These are phyloP conservation scores for Ceriagrion tenellum DNA, from an alignment of 2,888 invertebrate genomes.

Conservation along the genomic window DNA sequence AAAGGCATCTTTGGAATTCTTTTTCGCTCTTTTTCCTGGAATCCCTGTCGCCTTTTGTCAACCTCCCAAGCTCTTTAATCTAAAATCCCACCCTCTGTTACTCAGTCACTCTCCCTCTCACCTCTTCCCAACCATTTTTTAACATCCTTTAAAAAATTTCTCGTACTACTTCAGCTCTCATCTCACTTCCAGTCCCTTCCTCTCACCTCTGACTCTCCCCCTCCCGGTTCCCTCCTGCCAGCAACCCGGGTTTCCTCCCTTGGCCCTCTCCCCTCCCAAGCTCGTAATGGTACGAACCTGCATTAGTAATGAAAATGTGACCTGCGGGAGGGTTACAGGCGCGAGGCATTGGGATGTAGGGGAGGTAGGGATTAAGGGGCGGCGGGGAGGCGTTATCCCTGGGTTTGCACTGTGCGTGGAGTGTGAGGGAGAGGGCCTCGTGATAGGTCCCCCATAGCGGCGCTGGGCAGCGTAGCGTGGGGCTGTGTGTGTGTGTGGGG, in stretches of 20 bases:
- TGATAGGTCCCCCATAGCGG: background rate
- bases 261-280: too few relatives aligned
- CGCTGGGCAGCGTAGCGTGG: background rate
- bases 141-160: background rate
- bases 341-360: background rate
- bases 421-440: background rate
- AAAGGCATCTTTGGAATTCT: background rate
- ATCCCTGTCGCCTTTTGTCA: slow-evolving; percentile 17
- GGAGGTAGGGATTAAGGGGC: background rate
- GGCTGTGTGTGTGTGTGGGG: background rate
- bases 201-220: background rate
- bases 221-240: background rate
- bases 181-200: background rate
- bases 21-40: background rate
- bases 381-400: background rate
- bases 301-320: slow-evolving; percentile 64
- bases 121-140: background rate
- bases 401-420: background rate
- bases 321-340: background rate
- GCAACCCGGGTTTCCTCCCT: background rate
- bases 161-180: background rate
- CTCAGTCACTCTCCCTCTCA: background rate
- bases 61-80: background rate
- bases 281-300: slow-evolving; percentile 47
- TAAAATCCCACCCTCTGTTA: background rate